Evolutionary conservation across 37 sponge, comb jelly and placozoan species (phyloP), one percentile per base, ranked within the genome.

Genomic region (Dysidea cf. avara): DNA sequence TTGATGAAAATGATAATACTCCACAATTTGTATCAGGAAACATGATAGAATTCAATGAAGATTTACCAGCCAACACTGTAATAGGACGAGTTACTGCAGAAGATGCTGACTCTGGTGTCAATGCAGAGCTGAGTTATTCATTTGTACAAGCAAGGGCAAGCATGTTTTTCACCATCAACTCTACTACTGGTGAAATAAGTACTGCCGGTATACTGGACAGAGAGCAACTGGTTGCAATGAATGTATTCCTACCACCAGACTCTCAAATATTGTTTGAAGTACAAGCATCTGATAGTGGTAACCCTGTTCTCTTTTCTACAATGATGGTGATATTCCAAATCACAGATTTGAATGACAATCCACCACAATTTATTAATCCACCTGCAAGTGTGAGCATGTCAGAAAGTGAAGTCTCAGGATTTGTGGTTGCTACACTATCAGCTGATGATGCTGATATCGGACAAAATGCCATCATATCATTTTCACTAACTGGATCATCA

Each of bases 1-100:
- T 36, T 2, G 85, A 91, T 67, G 78, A 66, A 24, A 85, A 83
- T 56, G 92, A 91, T 51, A 75, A 46, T 46, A 34, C 80, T 13
- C 79, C 92, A 24, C 35, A 32, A 1, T 91, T 78, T 62, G 60
- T 39, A 25, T 47, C 52, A 7, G 54, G 56, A 30, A 73, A 80
- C 53, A 36, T 38, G 53, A 53, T 54, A 56, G 38, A 25, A 36
- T n/a, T 32, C 53, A 13, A 28, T 9, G 33, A 56, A 71, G 39
- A 43, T 5, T 12, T 43, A 43, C 9, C 46, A 43, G 9, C 9
- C 7, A 43, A 43, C 46, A 43, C 46, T 12, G 46, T 43, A 43
- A 43, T 43, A 12, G 46, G 46, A 43, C 46, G 9, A 43, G 9
- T 43, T 43, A 43, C 5, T 43, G 46, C 46, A 43, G 9, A 5